A percentile compares a stretch with the other conserved stretches of the same genome.
Conservation (phyloP, 2,797 vertebrate genomes). For the Dallia pectoralis region DNA sequence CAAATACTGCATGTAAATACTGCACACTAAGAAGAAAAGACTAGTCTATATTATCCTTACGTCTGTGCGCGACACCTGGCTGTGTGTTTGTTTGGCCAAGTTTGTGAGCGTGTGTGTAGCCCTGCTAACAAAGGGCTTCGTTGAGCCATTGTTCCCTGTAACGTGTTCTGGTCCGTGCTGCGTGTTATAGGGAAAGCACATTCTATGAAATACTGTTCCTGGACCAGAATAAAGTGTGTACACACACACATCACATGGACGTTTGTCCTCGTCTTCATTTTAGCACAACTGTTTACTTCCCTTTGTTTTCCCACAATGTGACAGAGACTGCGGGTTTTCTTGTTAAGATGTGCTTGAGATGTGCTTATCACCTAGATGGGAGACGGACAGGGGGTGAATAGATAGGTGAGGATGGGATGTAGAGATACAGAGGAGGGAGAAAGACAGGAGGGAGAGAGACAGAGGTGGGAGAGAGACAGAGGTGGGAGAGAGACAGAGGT, state of each 20-base stretch:
- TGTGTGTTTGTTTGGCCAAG: background rate
- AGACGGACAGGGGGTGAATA: slow-evolving; percentile 13
- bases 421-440: slow-evolving; percentile 17
- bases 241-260: slow-evolving; percentile 30
- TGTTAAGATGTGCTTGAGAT: slow-evolving; percentile 65
- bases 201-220: slow-evolving; percentile 7
- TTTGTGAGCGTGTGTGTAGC: slow-evolving; percentile 5
- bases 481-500: slow-evolving; percentile 12
- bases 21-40: no score
- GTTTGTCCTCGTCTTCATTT: slow-evolving; percentile 35
- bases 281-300: slow-evolving; percentile 14
- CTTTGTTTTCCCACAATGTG: slow-evolving; percentile 28
- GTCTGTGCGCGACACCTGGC: background rate
- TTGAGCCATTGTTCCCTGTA: background rate
- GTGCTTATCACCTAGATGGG: slow-evolving; percentile 48
- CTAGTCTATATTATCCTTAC: background rate
- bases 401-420: background rate
- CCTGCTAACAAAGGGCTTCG: background rate
- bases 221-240: background rate
- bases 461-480: background rate
- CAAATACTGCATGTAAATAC: no score
- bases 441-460: no score
- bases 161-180: background rate
- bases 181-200: background rate
- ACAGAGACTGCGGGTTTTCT: slow-evolving; percentile 26